Percentiles rank a stretch among this genome's conserved stretches.
Evolutionary conservation across 2,797 vertebrate species (phyloP).

Genomic region (Hypotaenidia philippensis): DNA sequence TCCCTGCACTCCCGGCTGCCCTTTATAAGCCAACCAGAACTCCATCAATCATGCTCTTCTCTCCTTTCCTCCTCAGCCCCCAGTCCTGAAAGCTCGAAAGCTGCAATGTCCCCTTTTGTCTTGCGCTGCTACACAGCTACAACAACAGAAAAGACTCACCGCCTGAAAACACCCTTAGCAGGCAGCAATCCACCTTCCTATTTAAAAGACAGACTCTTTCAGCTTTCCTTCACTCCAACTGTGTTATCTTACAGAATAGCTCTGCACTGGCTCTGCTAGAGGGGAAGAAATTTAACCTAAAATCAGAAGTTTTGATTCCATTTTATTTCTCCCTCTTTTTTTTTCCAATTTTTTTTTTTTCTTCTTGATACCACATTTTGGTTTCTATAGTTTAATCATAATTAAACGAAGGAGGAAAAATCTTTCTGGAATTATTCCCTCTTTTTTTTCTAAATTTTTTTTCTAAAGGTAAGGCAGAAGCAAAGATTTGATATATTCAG

Average conservation of each 20-base stretch:
- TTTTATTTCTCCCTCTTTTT: neutral
- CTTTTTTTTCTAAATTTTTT: neutral
- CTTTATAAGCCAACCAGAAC: constrained; percentile 98
- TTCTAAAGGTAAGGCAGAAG: neutral
- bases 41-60: constrained; percentile 95
- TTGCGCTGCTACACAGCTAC: constrained; percentile 62
- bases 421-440: neutral
- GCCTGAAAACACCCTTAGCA: constrained; percentile 34
- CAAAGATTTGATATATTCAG: neutral
- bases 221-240: neutral
- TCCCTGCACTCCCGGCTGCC: constrained; percentile 93
- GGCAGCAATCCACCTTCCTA: neutral
- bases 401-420: neutral
- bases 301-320: neutral
- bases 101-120: constrained; percentile 85
- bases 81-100: constrained; percentile 75
- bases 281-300: neutral
- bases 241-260: neutral
- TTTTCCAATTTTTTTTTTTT: neutral
- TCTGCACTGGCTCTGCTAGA: neutral
- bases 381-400: neutral
- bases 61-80: constrained; percentile 84
- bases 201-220: neutral
- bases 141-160: neutral
- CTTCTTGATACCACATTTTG: neutral